These are phyloP conservation scores for Thymelicus sylvestris DNA, from an alignment of 2,888 invertebrate genomes.

Conservation along the genomic window DNA sequence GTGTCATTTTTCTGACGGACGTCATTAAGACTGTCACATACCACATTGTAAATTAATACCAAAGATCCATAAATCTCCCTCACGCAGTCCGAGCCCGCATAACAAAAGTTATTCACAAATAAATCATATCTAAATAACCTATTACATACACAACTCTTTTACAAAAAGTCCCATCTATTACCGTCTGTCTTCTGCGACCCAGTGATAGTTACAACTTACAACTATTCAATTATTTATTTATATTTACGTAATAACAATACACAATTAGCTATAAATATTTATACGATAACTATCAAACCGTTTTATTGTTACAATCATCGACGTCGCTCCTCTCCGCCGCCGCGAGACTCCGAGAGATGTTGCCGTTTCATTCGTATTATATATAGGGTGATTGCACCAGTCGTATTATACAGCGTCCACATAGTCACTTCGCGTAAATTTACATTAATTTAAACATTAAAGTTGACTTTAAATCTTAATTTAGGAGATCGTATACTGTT, in stretches of 20 bases:
- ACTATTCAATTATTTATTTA: slow-evolving; percentile 84
- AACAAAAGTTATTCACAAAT: slow-evolving; percentile 55
- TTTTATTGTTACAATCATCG: slow-evolving; percentile 78
- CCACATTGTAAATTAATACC: neutral
- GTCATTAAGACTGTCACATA: neutral
- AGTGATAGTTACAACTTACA: slow-evolving; percentile 82
- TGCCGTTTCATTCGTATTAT: slow-evolving; percentile 54
- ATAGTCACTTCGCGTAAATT: slow-evolving; percentile 70
- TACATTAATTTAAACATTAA: slow-evolving; percentile 77
- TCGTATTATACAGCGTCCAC: slow-evolving; percentile 69
- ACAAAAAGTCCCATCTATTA: slow-evolving; percentile 66
- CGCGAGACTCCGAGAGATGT: slow-evolving; percentile 64
- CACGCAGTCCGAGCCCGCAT: slow-evolving; percentile 37
- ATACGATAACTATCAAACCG: slow-evolving; percentile 83
- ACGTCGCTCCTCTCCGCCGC: slow-evolving; percentile 68
- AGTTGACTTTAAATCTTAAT: slow-evolving; percentile 84
- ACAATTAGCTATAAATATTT: slow-evolving; percentile 85
- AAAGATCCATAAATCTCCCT: slow-evolving; percentile 31
- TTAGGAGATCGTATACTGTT: slow-evolving; percentile 85
- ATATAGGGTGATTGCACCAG: slow-evolving; percentile 73
- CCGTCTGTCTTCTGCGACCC: slow-evolving; percentile 66
- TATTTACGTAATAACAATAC: slow-evolving; percentile 85
- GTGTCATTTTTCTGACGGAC: neutral
- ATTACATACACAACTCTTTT: slow-evolving; percentile 71
- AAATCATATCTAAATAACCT: slow-evolving; percentile 57